Conservation (phyloP, 2,888 invertebrate genomes). For the Polia nebulosa region DNA sequence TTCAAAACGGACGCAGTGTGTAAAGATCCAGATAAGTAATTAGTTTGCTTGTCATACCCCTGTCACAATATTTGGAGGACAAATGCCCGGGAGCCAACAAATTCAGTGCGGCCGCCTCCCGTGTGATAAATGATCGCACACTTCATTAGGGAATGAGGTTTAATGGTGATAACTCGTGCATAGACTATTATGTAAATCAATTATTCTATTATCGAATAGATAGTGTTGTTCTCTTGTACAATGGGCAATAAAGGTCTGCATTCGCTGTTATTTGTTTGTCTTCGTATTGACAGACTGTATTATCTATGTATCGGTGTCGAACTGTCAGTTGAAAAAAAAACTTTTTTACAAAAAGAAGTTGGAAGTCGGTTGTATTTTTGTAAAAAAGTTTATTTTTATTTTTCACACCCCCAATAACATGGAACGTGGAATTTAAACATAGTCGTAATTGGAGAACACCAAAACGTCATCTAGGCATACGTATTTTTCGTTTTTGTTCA, state of each 20-base stretch:
- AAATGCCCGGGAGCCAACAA: slow-evolving; percentile 52
- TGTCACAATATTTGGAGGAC: slow-evolving; percentile 58
- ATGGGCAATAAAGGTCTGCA: slow-evolving; percentile 5
- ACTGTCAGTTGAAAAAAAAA: too few species aligned
- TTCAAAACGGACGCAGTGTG: slow-evolving; percentile 11
- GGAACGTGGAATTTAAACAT: too few species aligned
- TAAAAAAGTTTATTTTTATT: too few species aligned
- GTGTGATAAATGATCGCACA: slow-evolving; percentile 60
- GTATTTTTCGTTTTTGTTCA: too few species aligned
- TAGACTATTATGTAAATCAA: slow-evolving; percentile 51
- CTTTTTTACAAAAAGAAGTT: too few species aligned
- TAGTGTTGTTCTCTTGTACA: slow-evolving; percentile 39
- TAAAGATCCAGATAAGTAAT: slow-evolving; percentile 49
- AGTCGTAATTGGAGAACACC: too few species aligned
- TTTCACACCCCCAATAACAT: too few species aligned
- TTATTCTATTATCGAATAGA: slow-evolving; percentile 49
- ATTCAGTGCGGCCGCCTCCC: slow-evolving; percentile 46
- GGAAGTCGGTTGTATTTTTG: too few species aligned
- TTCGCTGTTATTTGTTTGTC: slow-evolving; percentile 9
- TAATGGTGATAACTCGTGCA: slow-evolving; percentile 52
- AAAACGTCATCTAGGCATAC: too few species aligned
- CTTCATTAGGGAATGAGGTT: slow-evolving; percentile 63
- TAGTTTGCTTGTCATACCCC: slow-evolving; percentile 60
- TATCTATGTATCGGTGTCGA: too few species aligned
- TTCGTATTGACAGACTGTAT: not conserved